phyloP scores from a whole-genome alignment of 2,888 invertebrate species.

The Azorinus chamasolen region DNA sequence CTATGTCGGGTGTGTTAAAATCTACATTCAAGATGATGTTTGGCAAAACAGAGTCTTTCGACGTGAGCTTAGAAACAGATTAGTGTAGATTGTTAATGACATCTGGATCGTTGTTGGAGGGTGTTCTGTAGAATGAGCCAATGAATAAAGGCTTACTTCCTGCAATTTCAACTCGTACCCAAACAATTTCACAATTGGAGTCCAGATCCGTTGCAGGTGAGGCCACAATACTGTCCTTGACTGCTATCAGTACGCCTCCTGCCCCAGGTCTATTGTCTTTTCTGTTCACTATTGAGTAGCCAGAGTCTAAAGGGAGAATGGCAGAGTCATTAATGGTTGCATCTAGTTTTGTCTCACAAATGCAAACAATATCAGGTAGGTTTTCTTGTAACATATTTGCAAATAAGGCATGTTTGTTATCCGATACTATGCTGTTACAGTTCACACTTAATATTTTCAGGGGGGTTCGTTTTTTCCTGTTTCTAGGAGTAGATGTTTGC shows the following conservation, averaged over 20 bases:
- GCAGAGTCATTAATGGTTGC: slow-evolving; percentile 18
- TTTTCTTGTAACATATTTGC: slow-evolving; percentile 14
- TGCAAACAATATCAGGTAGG: slow-evolving; percentile 19
- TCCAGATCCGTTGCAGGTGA: slow-evolving; percentile 24
- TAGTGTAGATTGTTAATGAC: slow-evolving; percentile 17
- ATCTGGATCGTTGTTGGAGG: slow-evolving; percentile 15
- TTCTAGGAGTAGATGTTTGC: too few species aligned
- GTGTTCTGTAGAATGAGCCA: slow-evolving; percentile 30
- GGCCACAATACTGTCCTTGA: slow-evolving; percentile 27
- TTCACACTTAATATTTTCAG: neutral
- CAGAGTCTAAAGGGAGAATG: slow-evolving; percentile 13
- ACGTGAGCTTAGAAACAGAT: slow-evolving; percentile 29
- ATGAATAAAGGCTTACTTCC: slow-evolving; percentile 17
- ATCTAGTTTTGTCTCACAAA: slow-evolving; percentile 27
- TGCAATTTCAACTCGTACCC: slow-evolving; percentile 18
- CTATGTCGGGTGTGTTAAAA: slow-evolving; percentile 32
- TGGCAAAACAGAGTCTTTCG: slow-evolving; percentile 8
- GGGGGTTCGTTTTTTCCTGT: too few species aligned
- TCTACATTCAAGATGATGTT: slow-evolving; percentile 39
- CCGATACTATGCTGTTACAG: slow-evolving; percentile 29
- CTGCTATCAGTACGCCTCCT: slow-evolving; percentile 31
- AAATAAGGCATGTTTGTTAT: slow-evolving; percentile 30
- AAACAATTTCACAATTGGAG: slow-evolving; percentile 21
- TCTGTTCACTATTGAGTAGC: slow-evolving; percentile 16
- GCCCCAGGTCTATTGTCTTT: slow-evolving; percentile 33